These are phyloP conservation scores for Aphelenchoides avenae DNA, from an alignment of 1,140 invertebrate species.

Conservation along the genomic window DNA sequence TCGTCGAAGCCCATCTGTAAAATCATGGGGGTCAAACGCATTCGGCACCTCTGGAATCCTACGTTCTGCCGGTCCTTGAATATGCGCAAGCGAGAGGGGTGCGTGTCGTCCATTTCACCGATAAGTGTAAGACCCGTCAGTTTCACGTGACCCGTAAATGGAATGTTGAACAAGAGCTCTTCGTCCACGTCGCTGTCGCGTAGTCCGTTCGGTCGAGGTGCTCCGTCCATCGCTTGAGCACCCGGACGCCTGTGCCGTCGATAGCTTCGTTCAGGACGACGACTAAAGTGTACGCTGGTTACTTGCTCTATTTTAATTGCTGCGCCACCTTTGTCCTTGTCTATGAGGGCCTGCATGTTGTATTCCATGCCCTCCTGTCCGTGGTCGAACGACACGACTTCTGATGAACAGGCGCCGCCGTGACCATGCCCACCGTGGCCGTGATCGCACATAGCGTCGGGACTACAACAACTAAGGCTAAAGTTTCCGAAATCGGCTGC, in stretches of 20 bases:
- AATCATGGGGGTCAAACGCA: slow-evolving; percentile 14
- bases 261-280: slow-evolving; percentile 73
- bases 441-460: slow-evolving; percentile 35
- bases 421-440: slow-evolving; percentile 54
- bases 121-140: slow-evolving; percentile 84
- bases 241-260: slow-evolving; percentile 76
- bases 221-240: slow-evolving; percentile 89
- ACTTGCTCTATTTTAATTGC: slow-evolving; percentile 81
- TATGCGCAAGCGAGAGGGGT: slow-evolving; percentile 80
- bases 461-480: too few relatives aligned
- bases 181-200: slow-evolving; percentile 88
- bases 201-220: slow-evolving; percentile 72
- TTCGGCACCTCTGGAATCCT: too few relatives aligned
- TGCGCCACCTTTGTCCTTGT: slow-evolving; percentile 68
- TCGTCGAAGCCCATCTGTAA: slow-evolving; percentile 91
- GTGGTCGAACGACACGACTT: slow-evolving; percentile 61
- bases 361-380: slow-evolving; percentile 77
- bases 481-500: too few relatives aligned
- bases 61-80: slow-evolving; percentile 63
- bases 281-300: slow-evolving; percentile 71
- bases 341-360: too few relatives aligned
- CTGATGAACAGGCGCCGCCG: slow-evolving; percentile 61
- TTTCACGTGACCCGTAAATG: slow-evolving; percentile 90
- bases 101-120: slow-evolving; percentile 76
- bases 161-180: slow-evolving; percentile 88